phyloP scores from a whole-genome alignment of 2,888 invertebrate species.

The Cheilosia pagana region DNA sequence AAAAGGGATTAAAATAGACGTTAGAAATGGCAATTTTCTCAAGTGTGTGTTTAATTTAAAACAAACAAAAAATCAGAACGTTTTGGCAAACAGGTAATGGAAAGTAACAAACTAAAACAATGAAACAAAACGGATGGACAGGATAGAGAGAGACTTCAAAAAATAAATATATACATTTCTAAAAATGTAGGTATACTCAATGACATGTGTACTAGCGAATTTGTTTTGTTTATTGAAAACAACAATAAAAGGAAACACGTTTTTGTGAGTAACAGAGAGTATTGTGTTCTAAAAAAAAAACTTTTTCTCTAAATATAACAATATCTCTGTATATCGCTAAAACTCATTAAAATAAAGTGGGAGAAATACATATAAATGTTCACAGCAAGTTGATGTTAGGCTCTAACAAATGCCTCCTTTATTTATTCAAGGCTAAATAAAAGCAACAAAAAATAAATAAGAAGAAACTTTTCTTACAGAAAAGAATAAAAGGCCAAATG shows the following conservation, averaged over 20 bases:
- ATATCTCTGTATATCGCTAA: conserved; percentile 19
- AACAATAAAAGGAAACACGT: conserved; percentile 4
- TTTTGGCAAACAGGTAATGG: neutral
- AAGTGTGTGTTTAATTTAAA: conserved; percentile 15
- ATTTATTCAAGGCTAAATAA: conserved; percentile 29
- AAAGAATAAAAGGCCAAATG: conserved; percentile 13
- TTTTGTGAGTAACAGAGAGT: conserved; percentile 3
- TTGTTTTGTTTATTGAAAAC: conserved; percentile 26
- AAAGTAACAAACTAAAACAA: conserved; percentile 16
- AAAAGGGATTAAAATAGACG: neutral
- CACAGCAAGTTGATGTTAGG: conserved; percentile 36
- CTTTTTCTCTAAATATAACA: conserved; percentile 12
- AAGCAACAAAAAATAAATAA: neutral
- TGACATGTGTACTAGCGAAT: conserved; percentile 35
- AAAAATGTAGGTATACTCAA: conserved; percentile 2
- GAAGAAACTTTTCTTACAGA: conserved; percentile 11
- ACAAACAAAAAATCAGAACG: conserved; percentile 2
- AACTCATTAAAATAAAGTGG: conserved; percentile 5
- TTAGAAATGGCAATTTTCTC: neutral
- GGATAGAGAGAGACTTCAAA: conserved; percentile 70
- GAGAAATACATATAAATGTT: conserved; percentile 20
- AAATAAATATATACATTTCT: neutral
- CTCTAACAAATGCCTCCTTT: conserved; percentile 20
- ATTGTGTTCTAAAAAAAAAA: conserved; percentile 12
- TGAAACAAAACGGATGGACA: conserved; percentile 38